Base-by-base conservation (phyloP, 2,888 invertebrate species). In the Gonocerus acuteangulatus region DNA sequence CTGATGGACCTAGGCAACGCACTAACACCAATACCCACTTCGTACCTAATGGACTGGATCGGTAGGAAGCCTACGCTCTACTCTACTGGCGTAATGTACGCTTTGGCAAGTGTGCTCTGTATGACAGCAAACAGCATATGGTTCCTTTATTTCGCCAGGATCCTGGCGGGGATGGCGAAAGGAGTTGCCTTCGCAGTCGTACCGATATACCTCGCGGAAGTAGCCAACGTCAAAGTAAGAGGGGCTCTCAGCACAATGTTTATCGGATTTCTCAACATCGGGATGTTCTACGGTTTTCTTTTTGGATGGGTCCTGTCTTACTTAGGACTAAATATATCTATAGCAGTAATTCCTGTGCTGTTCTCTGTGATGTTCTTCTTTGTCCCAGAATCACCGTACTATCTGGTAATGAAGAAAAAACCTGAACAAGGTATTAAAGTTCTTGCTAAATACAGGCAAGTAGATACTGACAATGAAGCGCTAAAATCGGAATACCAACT, bases 381-480 rank as follows among this genome's bases (percentile, higher is more conserved):
- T 79, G 77, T 82, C 73, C 82, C 82, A 0, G 83, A 83, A 67
- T 81, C 82, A 0, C 83, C 82, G 1, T 81, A 82, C 66, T 82
- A 77, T 67, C 73, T 83, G 39, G 69, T 84, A 36, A 80, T 79
- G 71, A 76, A 76, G 58, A 78, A 76, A 1, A 73, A 76, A 19
- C 68, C 76, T 2, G 54, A 58, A 3, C 47, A 63, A 18, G 68
- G 67, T 2, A 52, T 42, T 9, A 59, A 61, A 22, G 64, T 64
- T 2, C 48, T 68, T 13, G 21, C 48, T 7, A 63, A 52, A 44
- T 65, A 56, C 21, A 60, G 64, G n/a, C 62, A 64, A 63, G 48
- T 67, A 21, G 19, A 62, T 9, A 66, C 57, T n/a, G 36, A 44
- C 9, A 39, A 66, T 18, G 44, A 45, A 15, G 34, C 48, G 15